Conservation (phyloP, 2,113 vertebrate genomes). For the Campylomormyrus tamandua region DNA sequence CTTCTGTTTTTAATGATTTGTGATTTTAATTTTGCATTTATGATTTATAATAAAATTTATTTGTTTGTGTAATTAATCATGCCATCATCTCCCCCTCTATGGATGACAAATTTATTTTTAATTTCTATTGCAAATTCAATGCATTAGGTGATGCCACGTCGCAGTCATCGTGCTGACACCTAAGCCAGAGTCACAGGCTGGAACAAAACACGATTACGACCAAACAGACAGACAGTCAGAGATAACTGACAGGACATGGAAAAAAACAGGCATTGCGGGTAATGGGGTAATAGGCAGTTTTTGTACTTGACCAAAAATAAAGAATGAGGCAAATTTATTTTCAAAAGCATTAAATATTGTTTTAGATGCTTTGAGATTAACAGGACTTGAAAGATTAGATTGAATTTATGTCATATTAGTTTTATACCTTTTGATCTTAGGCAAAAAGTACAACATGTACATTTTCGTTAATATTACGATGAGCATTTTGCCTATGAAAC, state of each 20-base stretch:
- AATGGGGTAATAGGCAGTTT: background rate
- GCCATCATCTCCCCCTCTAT: background rate
- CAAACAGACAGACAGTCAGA: background rate
- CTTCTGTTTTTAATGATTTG: background rate
- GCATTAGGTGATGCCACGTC: too few relatives aligned
- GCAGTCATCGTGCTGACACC: background rate
- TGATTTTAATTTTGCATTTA: background rate
- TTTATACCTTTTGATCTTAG: background rate
- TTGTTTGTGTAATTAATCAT: background rate
- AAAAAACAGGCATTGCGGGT: background rate
- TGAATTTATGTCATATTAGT: background rate
- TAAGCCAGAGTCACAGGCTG: background rate
- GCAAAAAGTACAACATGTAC: background rate
- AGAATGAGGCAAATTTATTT: background rate
- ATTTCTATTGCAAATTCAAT: too few relatives aligned
- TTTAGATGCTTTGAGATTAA: background rate
- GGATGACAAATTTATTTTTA: background rate
- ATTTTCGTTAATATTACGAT: background rate
- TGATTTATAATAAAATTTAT: background rate
- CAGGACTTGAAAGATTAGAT: too few relatives aligned
- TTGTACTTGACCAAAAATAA: background rate
- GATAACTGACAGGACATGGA: background rate
- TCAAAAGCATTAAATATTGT: background rate
- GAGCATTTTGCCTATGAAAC: background rate
- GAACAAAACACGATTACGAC: background rate